phyloP scores from a whole-genome alignment of 2,113 vertebrate species.

The Chionodraco myersi region DNA sequence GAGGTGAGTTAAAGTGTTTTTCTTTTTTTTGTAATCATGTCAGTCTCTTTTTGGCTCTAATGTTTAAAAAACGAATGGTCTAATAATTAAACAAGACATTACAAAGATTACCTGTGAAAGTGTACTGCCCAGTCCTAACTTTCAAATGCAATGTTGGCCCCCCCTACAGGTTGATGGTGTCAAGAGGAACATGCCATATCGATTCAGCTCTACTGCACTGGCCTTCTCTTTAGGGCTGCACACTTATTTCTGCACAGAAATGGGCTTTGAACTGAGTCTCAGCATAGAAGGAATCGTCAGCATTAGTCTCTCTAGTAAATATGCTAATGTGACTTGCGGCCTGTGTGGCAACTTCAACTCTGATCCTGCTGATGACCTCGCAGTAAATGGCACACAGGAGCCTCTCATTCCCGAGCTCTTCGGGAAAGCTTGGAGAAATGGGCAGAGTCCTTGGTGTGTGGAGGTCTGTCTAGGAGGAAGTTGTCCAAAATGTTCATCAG shows the following conservation, averaged over 20 bases:
- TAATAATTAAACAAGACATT: neutral
- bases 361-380: slow-evolving; percentile 45
- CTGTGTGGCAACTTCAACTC: slow-evolving; percentile 66
- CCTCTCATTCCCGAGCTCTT: slow-evolving; percentile 31
- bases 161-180: slow-evolving; percentile 62
- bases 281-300: slow-evolving; percentile 19
- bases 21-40: neutral
- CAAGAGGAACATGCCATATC: slow-evolving; percentile 36
- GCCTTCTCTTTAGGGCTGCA: slow-evolving; percentile 35
- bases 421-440: slow-evolving; percentile 36
- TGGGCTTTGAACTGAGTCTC: slow-evolving; percentile 44
- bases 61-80: neutral
- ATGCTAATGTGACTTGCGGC: slow-evolving; percentile 45
- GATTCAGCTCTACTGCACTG: slow-evolving; percentile 38
- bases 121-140: slow-evolving; percentile 4
- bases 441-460: slow-evolving; percentile 43
- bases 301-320: slow-evolving; percentile 45
- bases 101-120: neutral
- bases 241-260: slow-evolving; percentile 33
- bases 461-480: slow-evolving; percentile 54
- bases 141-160: slow-evolving; percentile 34
- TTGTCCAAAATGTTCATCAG: slow-evolving; percentile 64
- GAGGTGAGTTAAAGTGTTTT: slow-evolving; percentile 16
- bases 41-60: neutral
- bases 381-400: neutral